Evolutionary conservation across 2,113 vertebrate species (phyloP), one percentile per base, ranked within the genome.

Genomic region (Paedocypris sp.): DNA sequence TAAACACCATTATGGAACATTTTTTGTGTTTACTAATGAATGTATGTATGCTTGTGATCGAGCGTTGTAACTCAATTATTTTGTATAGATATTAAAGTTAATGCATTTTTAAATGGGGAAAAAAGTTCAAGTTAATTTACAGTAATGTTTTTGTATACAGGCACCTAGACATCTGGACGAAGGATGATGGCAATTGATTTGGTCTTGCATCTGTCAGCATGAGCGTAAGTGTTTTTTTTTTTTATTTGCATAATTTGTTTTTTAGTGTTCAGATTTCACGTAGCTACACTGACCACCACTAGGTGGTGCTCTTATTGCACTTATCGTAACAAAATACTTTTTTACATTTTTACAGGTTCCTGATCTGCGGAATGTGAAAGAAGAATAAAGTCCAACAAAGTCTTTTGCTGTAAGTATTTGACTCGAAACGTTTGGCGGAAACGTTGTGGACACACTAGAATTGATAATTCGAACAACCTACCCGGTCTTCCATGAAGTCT

Each of bases 331-430:
- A 19, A 9, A 33, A 9, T 26, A 48, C 64, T 74, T 70, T 64
- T 54, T 20, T 66, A 32, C n/a, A n/a, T 56, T 68, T 72, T 80
- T 73, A 12, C 73, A 76, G 80, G 80, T 69, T 57, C 73, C 42
- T 64, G 43, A 20, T 61, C 51, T 42, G 47, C 41, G 43, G 38
- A 28, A 19, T 4, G 28, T 4, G 51, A 23, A n/a, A 11, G 22
- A 10, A 15, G 35, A 66, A 11, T 2, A 5, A 61, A 68, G 35
- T n/a, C n/a, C n/a, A n/a, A 66, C 63, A 60, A 60, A 2, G 3
- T n/a, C 9, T 39, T 57, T n/a, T 64, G 9, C 16, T 68, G 83
- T 85, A 84, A 84, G 83, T 83, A 77, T 75, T 62, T 1, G 19
- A 46, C 38, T 26, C 36, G 11, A 51, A 43, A n/a, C n/a, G n/a